Percentiles rank a stretch among this genome's conserved stretches.
phyloP scores from a whole-genome alignment of 2,797 vertebrate species.

The Periophthalmus magnuspinnatus region DNA sequence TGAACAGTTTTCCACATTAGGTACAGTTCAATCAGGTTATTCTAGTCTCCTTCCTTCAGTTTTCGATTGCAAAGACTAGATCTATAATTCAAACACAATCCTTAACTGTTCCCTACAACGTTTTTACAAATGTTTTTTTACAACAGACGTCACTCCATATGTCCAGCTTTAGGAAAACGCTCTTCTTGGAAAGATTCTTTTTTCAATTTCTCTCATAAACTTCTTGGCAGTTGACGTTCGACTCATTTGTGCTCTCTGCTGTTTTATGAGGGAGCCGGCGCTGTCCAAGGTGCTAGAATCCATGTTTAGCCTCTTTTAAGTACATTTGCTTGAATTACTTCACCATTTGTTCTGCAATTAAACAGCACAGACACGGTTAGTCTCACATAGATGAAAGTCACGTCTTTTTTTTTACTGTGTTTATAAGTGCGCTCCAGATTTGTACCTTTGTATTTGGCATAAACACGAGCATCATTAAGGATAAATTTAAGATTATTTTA shows the following conservation, averaged over 20 bases:
- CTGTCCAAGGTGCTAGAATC: conserved; percentile 32
- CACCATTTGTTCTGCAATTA: conserved; percentile 25
- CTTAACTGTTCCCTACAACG: too few species aligned
- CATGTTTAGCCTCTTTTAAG: neutral
- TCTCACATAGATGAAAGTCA: neutral
- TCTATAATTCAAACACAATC: too few species aligned
- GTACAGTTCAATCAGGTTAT: too few species aligned
- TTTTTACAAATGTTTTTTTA: too few species aligned
- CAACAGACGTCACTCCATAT: neutral
- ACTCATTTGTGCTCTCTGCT: conserved; percentile 4
- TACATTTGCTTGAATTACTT: conserved; percentile 8
- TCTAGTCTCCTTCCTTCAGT: too few species aligned
- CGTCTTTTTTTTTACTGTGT: conserved; percentile 1
- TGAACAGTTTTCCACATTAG: too few species aligned
- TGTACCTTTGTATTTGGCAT: conserved; percentile 3
- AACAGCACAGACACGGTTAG: neutral
- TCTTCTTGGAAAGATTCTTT: neutral
- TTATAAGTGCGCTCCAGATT: neutral
- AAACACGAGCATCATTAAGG: conserved; percentile 35
- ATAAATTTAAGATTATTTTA: too few species aligned
- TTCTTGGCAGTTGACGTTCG: conserved; percentile 8
- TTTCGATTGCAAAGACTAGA: too few species aligned
- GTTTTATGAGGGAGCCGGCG: conserved; percentile 12
- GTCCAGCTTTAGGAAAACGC: neutral
- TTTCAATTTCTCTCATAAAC: conserved; percentile 1